Base-by-base conservation (phyloP, 2,888 invertebrate genomes). In the Drosophila prolongata region DNA sequence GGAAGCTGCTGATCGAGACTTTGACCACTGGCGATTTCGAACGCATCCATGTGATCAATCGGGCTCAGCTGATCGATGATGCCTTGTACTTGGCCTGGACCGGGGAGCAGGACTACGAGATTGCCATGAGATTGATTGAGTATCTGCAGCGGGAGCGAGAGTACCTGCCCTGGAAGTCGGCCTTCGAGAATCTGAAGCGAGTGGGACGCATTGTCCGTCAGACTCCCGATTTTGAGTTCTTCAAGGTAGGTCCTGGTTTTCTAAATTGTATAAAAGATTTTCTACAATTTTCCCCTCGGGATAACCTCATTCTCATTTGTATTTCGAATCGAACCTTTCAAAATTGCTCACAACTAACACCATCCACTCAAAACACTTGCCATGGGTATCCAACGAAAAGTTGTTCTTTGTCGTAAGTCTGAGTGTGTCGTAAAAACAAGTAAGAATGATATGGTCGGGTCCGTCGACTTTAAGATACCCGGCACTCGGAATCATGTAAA, bases 61-160 rank as follows among this genome's bases (percentile, higher is more conserved):
- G 98, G 37, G 97, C 97, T 0, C 96, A 97, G 88, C 92, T 98
- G 16, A 93, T 98, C 50, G 95, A 96, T 55, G 98, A 98, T 90
- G 94, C 95, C 0, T 94, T 96, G 70, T 95, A 95, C 34, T 52
- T 92, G 75, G 95, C 96, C 24, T 94, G 94, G 94, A 92, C 94
- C 24, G 95, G 94, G 38, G 92, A 95, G 60, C 92, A 96, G 14
- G 93, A 94, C 71, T 97, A 97, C 79, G 93, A 93, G 4, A 93
- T 94, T 0, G 94, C 95, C 2, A 93, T 96, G 75, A 92, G 92
- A 2, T 79, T 94, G 19, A 85, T 93, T 2, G 91, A 92, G 53
- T 95, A 95, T 81, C 80, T 94, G 54, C 71, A 71, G 8, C 84
- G 91, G 1, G 94, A 94, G 73, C 89, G 87, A 0, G 91, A 92